Evolutionary conservation across 2,888 invertebrate species (phyloP).

Genomic region (Monoplex corrugatus): DNA sequence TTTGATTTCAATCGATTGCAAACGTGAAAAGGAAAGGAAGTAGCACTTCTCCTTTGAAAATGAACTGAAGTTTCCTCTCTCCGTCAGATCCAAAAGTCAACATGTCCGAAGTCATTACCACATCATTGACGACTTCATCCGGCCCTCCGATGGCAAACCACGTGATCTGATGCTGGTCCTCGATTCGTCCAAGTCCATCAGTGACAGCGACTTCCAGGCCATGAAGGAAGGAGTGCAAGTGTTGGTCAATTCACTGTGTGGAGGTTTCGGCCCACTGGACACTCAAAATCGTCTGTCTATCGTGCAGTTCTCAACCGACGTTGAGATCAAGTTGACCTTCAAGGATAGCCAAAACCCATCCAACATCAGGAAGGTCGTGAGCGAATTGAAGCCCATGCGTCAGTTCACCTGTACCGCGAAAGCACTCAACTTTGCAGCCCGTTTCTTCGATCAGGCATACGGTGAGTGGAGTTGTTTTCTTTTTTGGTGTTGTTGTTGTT

Average conservation of each 20-base stretch:
- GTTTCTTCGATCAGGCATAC: too few species aligned
- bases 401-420: slow-evolving; percentile 50
- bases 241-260: slow-evolving; percentile 52
- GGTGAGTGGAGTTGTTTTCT: too few species aligned
- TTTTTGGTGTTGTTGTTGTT: too few species aligned
- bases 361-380: slow-evolving; percentile 37
- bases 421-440: too few species aligned
- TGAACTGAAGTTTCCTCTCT: too few species aligned
- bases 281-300: slow-evolving; percentile 53
- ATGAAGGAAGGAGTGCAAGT: slow-evolving; percentile 50
- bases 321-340: slow-evolving; percentile 34
- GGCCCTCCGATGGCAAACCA: slow-evolving; percentile 22
- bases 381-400: slow-evolving; percentile 32
- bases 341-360: too few species aligned
- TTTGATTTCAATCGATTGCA: too few species aligned
- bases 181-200: slow-evolving; percentile 51
- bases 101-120: too few species aligned
- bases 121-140: slow-evolving; percentile 33
- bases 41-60: too few species aligned
- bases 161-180: slow-evolving; percentile 52
- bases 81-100: too few species aligned
- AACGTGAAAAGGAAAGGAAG: too few species aligned
- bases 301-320: slow-evolving; percentile 50
- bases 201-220: slow-evolving; percentile 44
- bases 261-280: slow-evolving; percentile 49